Conservation (phyloP, 1,140 invertebrate species). For the Drosophila willistoni region DNA sequence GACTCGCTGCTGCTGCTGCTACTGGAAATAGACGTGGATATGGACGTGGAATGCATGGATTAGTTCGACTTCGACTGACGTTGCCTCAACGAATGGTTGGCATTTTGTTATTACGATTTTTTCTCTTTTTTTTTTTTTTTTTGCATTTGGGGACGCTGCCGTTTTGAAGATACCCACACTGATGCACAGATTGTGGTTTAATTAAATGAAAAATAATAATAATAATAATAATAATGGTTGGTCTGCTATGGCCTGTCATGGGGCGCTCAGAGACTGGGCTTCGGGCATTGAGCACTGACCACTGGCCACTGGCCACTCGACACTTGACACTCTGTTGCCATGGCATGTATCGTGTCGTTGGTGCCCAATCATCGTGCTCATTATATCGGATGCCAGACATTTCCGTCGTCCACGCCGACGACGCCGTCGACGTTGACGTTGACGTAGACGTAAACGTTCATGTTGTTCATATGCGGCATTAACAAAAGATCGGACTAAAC, state of each 20-base stretch:
- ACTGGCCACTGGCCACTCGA: conserved; percentile 4
- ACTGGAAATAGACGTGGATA: conserved; percentile 41
- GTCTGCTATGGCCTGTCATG: conserved; percentile 23
- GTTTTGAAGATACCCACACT: conserved; percentile 21
- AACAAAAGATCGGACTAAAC: conserved; percentile 17
- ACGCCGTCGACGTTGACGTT: neutral
- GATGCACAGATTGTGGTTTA: conserved; percentile 36
- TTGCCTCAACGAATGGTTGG: conserved; percentile 30
- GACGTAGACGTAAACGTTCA: too few species aligned
- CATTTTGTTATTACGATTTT: neutral
- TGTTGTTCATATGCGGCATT: neutral
- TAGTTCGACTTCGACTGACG: conserved; percentile 27
- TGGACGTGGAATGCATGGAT: conserved; percentile 38
- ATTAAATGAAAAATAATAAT: neutral
- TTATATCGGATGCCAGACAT: conserved; percentile 32
- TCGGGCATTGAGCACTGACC: conserved; percentile 4
- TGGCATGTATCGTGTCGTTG: conserved; percentile 19
- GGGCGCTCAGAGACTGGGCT: neutral
- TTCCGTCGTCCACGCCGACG: conserved; percentile 11
- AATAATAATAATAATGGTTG: conserved; percentile 15
- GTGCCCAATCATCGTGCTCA: conserved; percentile 19
- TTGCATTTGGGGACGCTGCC: conserved; percentile 22
- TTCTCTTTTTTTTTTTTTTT: conserved; percentile 1
- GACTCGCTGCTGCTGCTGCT: conserved; percentile 25
- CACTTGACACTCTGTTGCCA: conserved; percentile 32